Evolutionary conservation across 2,113 vertebrate species (phyloP), one percentile per base, ranked within the genome.

Genomic region (Taurulus bubalis): DNA sequence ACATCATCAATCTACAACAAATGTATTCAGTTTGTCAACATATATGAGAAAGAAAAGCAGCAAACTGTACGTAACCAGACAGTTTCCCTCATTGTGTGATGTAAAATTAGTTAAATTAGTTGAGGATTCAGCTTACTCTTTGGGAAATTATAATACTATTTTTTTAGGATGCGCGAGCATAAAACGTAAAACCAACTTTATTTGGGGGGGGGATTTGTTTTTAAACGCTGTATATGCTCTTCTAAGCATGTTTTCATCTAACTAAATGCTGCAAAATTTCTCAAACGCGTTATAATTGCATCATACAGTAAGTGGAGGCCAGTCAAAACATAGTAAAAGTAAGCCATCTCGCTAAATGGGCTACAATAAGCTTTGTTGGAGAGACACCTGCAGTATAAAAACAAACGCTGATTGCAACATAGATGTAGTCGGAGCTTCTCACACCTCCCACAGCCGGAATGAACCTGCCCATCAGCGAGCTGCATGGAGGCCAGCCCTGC

Each of bases 391-490:
- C 51, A 20, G 51, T 18, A 32, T 68, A 4, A 24, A 70, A 18
- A 24, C 2, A 51, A 47, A 45, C 26, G 8, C 14, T 4, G 36
- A 24, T 24, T 53, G 12, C 36, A 47, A 42, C 73, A 65, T 67
- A 45, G 32, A 71, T 87, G 62, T 20, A 83, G 60, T 80, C 71
- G 26, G 62, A 76, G 71, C 42, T 72, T 18, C 24, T 89, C 75
- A 79, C 84, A 77, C 78, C 81, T 84, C 81, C 84, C 81, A 86
- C 77, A 53, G 72, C 63, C 56, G 42, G 63, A 76, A 51, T 38
- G 22, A 51, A 76, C 18, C 72, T 20, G 30, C 28, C 68, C 58
- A 51, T 77, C 77, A 80, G 4, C 72, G 15, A 4, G 69, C 80
- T 64, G 69, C 38, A 28, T 53, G 72, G 45, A 62, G 78, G 15